These are phyloP conservation scores for Epinephelus malabaricus DNA, from an alignment of 2,797 vertebrate species.

Conservation along the genomic window DNA sequence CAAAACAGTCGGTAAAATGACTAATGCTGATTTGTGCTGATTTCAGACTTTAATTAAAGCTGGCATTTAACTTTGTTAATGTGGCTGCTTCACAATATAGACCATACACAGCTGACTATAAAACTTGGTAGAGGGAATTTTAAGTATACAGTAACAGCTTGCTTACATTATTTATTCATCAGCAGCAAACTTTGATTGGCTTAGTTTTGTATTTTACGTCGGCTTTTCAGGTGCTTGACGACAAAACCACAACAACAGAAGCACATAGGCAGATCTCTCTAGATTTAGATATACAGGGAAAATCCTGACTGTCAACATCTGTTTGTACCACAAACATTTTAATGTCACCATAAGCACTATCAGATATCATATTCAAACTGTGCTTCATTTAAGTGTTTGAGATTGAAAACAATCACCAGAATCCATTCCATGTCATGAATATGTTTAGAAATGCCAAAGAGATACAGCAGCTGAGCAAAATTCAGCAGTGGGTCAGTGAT, in stretches of 20 bases:
- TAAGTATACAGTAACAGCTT: background rate
- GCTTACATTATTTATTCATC: background rate
- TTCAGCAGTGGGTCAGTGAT: background rate
- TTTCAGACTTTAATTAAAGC: constrained; percentile 22
- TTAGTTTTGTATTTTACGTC: constrained; percentile 7
- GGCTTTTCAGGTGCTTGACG: background rate
- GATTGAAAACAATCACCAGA: background rate
- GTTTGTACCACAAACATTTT: constrained; percentile 2
- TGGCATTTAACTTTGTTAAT: background rate
- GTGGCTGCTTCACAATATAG: background rate
- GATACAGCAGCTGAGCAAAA: background rate
- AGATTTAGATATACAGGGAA: constrained; percentile 1
- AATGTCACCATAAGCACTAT: background rate
- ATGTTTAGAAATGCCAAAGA: background rate
- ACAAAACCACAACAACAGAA: background rate
- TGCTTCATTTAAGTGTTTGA: background rate
- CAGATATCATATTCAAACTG: background rate
- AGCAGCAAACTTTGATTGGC: background rate
- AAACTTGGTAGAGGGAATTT: background rate
- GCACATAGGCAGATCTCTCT: background rate
- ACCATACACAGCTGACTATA: background rate
- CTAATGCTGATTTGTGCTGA: background rate
- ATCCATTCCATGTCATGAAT: background rate
- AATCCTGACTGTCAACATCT: constrained; percentile 21
- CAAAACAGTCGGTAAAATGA: background rate